Evolutionary conservation across 1,140 invertebrate species (phyloP), one percentile per base, ranked within the genome.

Genomic region (Heliconius congener): DNA sequence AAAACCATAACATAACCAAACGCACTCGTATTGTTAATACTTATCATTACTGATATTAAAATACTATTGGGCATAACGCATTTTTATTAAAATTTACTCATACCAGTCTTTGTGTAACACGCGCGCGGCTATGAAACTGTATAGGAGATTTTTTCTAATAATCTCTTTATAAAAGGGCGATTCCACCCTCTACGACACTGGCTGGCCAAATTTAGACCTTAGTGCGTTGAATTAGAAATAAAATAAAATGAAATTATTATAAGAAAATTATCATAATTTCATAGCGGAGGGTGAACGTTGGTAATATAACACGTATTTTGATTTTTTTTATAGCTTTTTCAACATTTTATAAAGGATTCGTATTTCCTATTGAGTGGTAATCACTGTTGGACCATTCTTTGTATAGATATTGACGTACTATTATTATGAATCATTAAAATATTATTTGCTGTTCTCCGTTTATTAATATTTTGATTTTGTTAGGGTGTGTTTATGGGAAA

Each of bases 291-390:
- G 89, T 80, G 86, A 84, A 78, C 76, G 85, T 88, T 88, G 89
- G 82, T 91, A 88, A 90, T 92, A 90, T 84, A 83, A 81, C 86
- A 85, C 86, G 88, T 90, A 91, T 90, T 93, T 88, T 88, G 87
- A 88, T 91, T 89, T 90, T 39, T 88, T 90, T 90, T 88, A 84
- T 86, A 83, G 75, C 80, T 73, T 72, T 79, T 79, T 81, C 79
- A 82, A 84, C 83, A 84, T 34, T 71, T 71, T 8, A 71, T 83
- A 84, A 82, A 79, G 73, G 80, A 77, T 71, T 76, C 55, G 16
- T 55, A 74, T 70, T 76, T 71, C 75, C 37, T 42, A 71, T 76
- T 70, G 75, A 71, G 66, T 71, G 66, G 60, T 76, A 71, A 76
- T 76, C 57, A 76, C 46, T 76, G 46, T 39, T 13, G 39, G 23